These are phyloP conservation scores for Pangasius mekongensis DNA, from an alignment of 2,797 vertebrate genomes.

Conservation along the genomic window DNA sequence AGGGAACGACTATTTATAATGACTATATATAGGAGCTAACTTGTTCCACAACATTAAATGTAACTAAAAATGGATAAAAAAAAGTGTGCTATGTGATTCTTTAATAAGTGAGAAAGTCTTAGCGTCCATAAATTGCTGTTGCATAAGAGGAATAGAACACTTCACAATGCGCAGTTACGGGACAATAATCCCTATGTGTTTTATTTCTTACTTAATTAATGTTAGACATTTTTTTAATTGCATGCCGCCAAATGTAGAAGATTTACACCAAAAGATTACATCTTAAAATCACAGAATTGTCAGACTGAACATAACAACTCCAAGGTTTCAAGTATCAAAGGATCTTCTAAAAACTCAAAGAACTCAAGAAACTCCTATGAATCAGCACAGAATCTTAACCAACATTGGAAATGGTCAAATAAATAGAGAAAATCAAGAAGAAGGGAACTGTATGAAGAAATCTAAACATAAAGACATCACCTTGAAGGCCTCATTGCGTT, in stretches of 20 bases:
- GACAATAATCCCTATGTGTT: too few species aligned
- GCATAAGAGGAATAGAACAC: too few species aligned
- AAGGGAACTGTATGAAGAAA: not conserved
- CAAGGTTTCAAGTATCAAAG: not conserved
- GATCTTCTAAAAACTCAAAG: not conserved
- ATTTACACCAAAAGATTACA: not conserved
- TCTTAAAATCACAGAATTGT: not conserved
- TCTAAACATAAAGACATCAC: constrained; percentile 55
- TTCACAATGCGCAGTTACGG: too few species aligned
- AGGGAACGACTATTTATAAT: not conserved
- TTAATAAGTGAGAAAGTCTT: too few species aligned
- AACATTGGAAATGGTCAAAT: not conserved
- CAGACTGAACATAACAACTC: not conserved
- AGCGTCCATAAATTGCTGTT: too few species aligned
- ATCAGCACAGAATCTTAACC: not conserved
- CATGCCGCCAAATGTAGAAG: not conserved
- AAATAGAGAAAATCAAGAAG: not conserved
- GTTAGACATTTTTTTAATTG: not conserved
- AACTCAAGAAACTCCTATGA: not conserved
- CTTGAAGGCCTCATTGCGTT: constrained; percentile 69
- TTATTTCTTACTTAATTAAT: not conserved
- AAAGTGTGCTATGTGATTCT: too few species aligned
- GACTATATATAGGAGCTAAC: not conserved
- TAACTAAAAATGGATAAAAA: too few species aligned
- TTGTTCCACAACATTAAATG: too few species aligned